These are phyloP conservation scores for Pygoscelis antarcticus DNA, from an alignment of 2,113 vertebrate genomes.

Conservation along the genomic window DNA sequence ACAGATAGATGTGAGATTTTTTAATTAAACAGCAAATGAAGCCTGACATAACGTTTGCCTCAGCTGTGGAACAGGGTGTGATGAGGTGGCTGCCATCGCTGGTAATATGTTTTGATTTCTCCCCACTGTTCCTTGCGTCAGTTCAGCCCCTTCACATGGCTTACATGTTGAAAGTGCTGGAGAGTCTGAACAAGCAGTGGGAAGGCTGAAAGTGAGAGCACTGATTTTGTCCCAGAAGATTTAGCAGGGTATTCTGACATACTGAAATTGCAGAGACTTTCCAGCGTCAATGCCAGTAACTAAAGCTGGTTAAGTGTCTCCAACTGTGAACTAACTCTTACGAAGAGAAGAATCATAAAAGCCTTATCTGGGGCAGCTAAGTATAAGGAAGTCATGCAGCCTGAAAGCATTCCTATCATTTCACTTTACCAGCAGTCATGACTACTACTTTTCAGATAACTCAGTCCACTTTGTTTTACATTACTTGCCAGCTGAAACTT, in stretches of 20 bases:
- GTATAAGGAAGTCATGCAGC: not conserved
- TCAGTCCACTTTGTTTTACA: not conserved
- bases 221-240: not conserved
- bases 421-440: not conserved
- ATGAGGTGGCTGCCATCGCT: not conserved
- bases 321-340: not conserved
- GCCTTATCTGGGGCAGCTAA: not conserved
- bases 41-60: conserved; percentile 39
- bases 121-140: not conserved
- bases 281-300: not conserved
- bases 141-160: not conserved
- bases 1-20: not conserved
- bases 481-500: not conserved
- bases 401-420: not conserved
- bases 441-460: not conserved
- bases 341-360: not conserved
- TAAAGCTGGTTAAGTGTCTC: not conserved
- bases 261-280: not conserved
- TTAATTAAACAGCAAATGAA: conserved; percentile 67
- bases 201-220: not conserved
- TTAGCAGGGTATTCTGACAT: not conserved
- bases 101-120: not conserved
- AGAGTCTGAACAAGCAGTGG: not conserved
- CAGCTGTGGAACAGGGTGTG: not conserved
- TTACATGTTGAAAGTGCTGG: rapidly evolving